Percentiles rank a stretch among this genome's conserved stretches.
Evolutionary conservation across 2,113 vertebrate species (phyloP).

Genomic region (Leptosomus discolor): DNA sequence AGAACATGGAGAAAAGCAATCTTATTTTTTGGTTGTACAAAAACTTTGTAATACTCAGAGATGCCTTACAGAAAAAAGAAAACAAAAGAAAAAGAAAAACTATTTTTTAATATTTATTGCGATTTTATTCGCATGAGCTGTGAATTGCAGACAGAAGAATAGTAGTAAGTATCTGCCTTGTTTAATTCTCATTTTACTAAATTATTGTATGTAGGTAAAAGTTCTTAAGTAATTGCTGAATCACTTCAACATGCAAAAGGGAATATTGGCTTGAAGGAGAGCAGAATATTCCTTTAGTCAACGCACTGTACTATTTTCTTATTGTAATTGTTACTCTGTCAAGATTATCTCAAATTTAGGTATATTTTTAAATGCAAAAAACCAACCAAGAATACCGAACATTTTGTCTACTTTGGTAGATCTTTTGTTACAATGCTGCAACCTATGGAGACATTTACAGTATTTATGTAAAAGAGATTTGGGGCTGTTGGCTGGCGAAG

Average conservation of each 20-base stretch:
- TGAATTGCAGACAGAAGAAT: constrained; percentile 60
- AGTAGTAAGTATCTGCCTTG: constrained; percentile 61
- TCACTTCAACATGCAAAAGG: constrained; percentile 76
- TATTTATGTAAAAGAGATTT: constrained; percentile 80
- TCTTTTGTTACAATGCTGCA: constrained; percentile 74
- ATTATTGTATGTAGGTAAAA: constrained; percentile 67
- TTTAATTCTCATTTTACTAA: constrained; percentile 68
- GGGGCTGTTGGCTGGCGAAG: not conserved
- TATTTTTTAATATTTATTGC: constrained; percentile 73
- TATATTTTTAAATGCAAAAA: constrained; percentile 74
- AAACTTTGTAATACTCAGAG: constrained; percentile 70
- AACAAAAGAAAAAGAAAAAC: constrained; percentile 26
- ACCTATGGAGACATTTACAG: constrained; percentile 79
- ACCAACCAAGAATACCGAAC: constrained; percentile 58
- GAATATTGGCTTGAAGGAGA: constrained; percentile 65
- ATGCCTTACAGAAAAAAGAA: constrained; percentile 71
- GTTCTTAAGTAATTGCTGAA: constrained; percentile 72
- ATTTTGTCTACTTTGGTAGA: constrained; percentile 74
- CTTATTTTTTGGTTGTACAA: constrained; percentile 66
- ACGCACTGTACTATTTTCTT: constrained; percentile 83
- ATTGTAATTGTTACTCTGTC: constrained; percentile 75
- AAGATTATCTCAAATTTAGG: constrained; percentile 78
- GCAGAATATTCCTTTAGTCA: constrained; percentile 72
- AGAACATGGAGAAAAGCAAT: constrained; percentile 51
- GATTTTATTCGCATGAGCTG: constrained; percentile 68